A percentile compares a stretch with the other conserved stretches of the same genome.
phyloP scores from a whole-genome alignment of 2,113 vertebrate species.

The Loxodonta africana region DNA sequence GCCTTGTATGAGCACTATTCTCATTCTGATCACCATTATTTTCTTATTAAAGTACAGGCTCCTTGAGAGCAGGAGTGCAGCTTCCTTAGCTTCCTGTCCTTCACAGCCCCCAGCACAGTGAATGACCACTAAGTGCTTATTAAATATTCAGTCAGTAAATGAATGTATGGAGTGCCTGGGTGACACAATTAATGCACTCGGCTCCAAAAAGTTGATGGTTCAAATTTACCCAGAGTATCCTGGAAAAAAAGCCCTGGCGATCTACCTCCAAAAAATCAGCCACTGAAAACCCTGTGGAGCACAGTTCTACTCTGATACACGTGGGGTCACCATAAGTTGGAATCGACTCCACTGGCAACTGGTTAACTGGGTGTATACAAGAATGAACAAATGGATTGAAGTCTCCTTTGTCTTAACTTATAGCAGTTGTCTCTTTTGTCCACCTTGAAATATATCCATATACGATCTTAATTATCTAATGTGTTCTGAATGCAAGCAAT shows the following conservation, averaged over 20 bases:
- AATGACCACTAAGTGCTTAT: not conserved
- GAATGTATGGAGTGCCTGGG: not conserved
- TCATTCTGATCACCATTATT: not conserved
- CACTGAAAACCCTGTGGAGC: not conserved
- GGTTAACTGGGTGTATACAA: not conserved
- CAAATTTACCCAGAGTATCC: not conserved
- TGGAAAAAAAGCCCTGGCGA: not conserved
- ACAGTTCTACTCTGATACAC: not conserved
- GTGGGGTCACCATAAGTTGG: not conserved
- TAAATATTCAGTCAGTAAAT: not conserved
- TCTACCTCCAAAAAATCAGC: not conserved
- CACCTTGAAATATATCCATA: not conserved
- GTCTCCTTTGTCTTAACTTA: not conserved
- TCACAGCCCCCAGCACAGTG: not conserved
- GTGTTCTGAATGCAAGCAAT: constrained; percentile 2
- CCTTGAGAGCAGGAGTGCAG: not conserved
- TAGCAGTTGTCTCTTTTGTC: not conserved
- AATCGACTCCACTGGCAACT: not conserved
- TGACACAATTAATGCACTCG: not conserved
- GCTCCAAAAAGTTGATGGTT: not conserved
- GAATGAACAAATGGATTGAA: not conserved
- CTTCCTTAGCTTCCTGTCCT: not conserved
- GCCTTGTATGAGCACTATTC: fast-evolving
- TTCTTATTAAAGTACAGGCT: not conserved
- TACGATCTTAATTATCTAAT: not conserved